Base-by-base conservation (phyloP, 2,888 invertebrate species). In the Cacoxenus indagator region DNA sequence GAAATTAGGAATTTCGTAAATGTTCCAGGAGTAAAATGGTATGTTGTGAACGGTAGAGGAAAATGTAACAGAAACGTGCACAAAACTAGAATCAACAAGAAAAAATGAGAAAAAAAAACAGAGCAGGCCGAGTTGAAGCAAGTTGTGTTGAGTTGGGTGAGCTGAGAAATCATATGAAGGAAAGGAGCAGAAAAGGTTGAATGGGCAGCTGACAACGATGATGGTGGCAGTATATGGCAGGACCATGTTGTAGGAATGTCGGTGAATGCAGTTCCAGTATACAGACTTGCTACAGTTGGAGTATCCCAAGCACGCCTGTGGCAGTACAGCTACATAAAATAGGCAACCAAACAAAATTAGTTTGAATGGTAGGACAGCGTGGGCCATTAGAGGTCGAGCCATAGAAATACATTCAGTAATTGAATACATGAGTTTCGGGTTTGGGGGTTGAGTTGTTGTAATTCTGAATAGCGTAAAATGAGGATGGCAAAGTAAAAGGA, bases 1-100 rank as follows among this genome's bases (percentile, higher is more conserved):
- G 80, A 78, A 78, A 78, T 78, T 82, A 82, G 81, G 80, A 82
- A 82, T 82, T 82, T 78, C 76, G 80, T 81, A 81, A 76, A 77
- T 77, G 69, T 76, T 71, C 59, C 67, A 73, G 78, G 74, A 76
- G 59, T 14, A 61, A 31, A 61, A 61, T 61, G 37, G 31, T 61
- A 19, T 61, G n/a, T 37, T 11, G 19, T 46, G 51, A 55, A 26
- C 45, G 45, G 51, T 65, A 65, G 45, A 72, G 70, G 45, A 72
- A 2, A 48, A 17, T 4, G 19, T 2, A n/a, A 48, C 4, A 1
- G 19, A 19, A 0, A 48, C 3, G 1, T 5, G 51, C 5, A 37
- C 14, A 4, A 22, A 51, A 51, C 8, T 22, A 22, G 17, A 51
- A 11, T 17, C 51, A 51, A 6, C 17, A 51, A 51, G 19, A 17